Percentiles rank a stretch among this genome's conserved stretches.
Evolutionary conservation across 2,797 vertebrate genomes (phyloP).

Genomic region (Muscicapa striata): DNA sequence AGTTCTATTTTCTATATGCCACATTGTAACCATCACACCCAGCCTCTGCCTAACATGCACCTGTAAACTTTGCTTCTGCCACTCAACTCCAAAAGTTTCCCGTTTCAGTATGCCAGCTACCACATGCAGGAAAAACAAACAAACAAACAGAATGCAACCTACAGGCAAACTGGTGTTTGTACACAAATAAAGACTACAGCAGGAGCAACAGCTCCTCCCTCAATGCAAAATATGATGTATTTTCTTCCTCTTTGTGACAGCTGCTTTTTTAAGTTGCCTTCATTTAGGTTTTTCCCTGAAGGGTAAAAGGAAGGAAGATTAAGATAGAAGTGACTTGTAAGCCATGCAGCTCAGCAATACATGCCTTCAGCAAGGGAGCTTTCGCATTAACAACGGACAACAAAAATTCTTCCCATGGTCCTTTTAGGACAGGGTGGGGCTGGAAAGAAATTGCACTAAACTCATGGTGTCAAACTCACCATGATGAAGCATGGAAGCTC

Average conservation of each 20-base stretch:
- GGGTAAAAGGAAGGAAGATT: background rate
- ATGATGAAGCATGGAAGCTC: background rate
- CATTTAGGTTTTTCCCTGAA: background rate
- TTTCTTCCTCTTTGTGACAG: background rate
- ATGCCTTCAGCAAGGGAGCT: background rate
- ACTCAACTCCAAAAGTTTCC: background rate
- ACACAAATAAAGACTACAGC: background rate
- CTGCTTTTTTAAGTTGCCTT: background rate
- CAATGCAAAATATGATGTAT: background rate
- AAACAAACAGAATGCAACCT: background rate
- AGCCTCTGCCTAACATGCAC: rapidly evolving
- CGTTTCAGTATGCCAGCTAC: background rate
- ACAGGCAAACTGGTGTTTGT: background rate
- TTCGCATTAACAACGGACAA: background rate
- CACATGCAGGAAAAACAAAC: background rate
- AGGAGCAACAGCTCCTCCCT: background rate
- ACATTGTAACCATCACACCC: background rate
- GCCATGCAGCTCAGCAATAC: background rate
- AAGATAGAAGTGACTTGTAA: background rate
- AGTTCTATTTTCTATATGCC: background rate
- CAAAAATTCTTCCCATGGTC: background rate
- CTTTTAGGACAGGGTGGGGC: background rate
- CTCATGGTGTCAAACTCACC: background rate
- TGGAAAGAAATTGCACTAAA: background rate
- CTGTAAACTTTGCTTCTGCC: background rate